Conservation (phyloP, 2,797 vertebrate species). For the Hemibagrus guttatus region DNA sequence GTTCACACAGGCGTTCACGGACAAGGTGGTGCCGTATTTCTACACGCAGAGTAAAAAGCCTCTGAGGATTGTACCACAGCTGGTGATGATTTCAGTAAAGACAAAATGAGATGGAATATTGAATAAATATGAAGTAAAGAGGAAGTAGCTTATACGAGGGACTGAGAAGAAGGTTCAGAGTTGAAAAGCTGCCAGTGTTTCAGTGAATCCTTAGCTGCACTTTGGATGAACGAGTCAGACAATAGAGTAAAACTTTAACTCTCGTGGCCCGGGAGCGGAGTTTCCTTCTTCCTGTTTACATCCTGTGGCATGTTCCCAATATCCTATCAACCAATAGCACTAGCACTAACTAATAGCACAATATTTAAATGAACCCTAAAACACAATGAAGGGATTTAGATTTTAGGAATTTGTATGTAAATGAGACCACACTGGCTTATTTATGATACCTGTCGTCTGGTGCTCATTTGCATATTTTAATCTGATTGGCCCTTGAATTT, state of each 20-base stretch:
- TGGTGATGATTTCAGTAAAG: slow-evolving; percentile 62
- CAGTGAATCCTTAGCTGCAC: background rate
- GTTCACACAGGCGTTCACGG: slow-evolving; percentile 68
- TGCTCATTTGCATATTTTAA: background rate
- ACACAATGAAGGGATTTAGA: background rate
- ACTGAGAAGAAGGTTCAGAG: background rate
- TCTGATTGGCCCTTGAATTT: slow-evolving; percentile 1
- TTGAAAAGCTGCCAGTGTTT: too few relatives aligned
- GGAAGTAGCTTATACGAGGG: background rate
- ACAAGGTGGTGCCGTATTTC: slow-evolving; percentile 74
- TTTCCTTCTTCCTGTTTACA: background rate
- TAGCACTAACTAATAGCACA: too few relatives aligned
- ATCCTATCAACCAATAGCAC: background rate
- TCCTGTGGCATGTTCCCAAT: background rate
- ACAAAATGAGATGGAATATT: background rate
- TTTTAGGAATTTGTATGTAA: too few relatives aligned
- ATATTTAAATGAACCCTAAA: background rate
- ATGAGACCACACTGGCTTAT: background rate
- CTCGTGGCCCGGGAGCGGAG: background rate
- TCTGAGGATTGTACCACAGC: slow-evolving; percentile 69
- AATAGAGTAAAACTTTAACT: background rate
- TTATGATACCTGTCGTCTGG: too few relatives aligned
- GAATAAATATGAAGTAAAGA: background rate
- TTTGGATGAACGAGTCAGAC: too few relatives aligned
- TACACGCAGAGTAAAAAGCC: slow-evolving; percentile 71